Base-by-base conservation (phyloP, 2,888 invertebrate species). In the Serripes groenlandicus region DNA sequence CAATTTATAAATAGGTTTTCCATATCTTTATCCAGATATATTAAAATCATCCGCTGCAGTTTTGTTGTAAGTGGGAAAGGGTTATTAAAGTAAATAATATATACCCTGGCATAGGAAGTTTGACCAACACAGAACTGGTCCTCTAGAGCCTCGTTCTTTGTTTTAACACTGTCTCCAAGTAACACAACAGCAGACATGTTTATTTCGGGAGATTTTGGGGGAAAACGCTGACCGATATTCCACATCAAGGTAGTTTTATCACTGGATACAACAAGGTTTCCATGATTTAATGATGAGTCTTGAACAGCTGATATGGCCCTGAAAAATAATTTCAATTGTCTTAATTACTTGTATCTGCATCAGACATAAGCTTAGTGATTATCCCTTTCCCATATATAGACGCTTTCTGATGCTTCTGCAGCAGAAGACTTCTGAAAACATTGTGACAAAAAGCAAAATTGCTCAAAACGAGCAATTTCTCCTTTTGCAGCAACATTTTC, bases 151-250 rank as follows among this genome's bases (percentile, higher is more conserved):
- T 73, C 77, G 23, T 73, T 28, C 34, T 56, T 68, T 15, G 68
- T 26, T 18, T 37, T 23, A 4, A n/a, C 9, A 26, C 69, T 42
- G 66, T 90, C 80, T 64, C 88, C 69, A 76, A 90, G 77, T 81
- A 87, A 54, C 2, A 93, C 60, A 23, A 91, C 90, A 23, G 92
- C 89, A 62, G 92, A 90, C 86, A 93, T 77, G 42, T 81, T 84
- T 26, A 91, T 91, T 64, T 90, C 91, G 52, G 91, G 78, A 18
- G 89, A 87, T 72, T 91, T 92, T 52, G 81, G 86, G 0, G 92
- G 92, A 81, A 93, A 93, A 77, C 90, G 91, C 64, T 91, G 91
- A 52, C 93, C 93, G 81, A 93, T 90, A 78, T 92, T 93, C 93
- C 93, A 93, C 0, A 93, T 92, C 1, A 93, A 73, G 0, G 90